These are phyloP conservation scores for Zaprionus capensis DNA, from an alignment of 1,140 invertebrate genomes.

Conservation along the genomic window DNA sequence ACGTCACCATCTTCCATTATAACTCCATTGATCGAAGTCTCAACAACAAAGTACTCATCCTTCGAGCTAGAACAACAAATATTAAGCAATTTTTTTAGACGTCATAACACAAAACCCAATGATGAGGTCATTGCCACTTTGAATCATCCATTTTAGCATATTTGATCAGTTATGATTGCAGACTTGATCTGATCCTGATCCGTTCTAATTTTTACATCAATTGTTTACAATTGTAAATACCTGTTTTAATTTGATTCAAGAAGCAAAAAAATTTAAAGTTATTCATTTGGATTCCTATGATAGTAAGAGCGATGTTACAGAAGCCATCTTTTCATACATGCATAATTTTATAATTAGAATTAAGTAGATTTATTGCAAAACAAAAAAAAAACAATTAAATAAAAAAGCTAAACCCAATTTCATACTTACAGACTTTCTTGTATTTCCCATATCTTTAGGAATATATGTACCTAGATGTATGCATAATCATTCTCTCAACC, in stretches of 20 bases:
- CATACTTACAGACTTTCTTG: constrained; percentile 43
- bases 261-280: constrained; percentile 36
- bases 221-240: constrained; percentile 77
- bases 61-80: constrained; percentile 77
- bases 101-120: constrained; percentile 57
- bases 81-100: constrained; percentile 75
- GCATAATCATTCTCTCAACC: constrained; percentile 40
- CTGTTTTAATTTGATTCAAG: constrained; percentile 48
- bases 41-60: constrained; percentile 66
- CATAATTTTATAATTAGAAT: constrained; percentile 71
- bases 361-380: constrained; percentile 75
- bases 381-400: constrained; percentile 49
- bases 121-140: constrained; percentile 41
- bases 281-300: constrained; percentile 41
- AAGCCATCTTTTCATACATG: constrained; percentile 75
- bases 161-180: constrained; percentile 15
- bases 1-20: constrained; percentile 75
- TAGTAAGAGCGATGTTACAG: constrained; percentile 61
- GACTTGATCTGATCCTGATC: constrained; percentile 12
- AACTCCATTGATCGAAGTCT: constrained; percentile 67
- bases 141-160: constrained; percentile 43
- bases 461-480: constrained; percentile 30
- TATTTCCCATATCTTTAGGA: constrained; percentile 51
- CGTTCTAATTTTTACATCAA: constrained; percentile 40
- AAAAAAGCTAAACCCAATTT: constrained; percentile 40